Base-by-base conservation (phyloP, 2,113 vertebrate species). In the Phylloscopus trochiloides region DNA sequence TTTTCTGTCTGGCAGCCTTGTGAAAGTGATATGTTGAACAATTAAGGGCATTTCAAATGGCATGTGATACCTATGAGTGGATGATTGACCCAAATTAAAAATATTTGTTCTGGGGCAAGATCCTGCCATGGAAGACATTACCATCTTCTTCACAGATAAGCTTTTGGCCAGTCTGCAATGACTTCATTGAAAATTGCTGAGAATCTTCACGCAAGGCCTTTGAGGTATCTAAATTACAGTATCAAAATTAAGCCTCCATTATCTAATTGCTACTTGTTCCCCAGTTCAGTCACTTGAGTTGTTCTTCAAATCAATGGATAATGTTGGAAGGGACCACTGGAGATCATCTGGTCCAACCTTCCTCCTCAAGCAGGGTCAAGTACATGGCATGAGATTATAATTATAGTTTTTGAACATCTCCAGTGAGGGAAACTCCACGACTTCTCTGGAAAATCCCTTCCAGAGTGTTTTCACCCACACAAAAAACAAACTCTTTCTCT, bases 111-210 rank as follows among this genome's bases (percentile, higher is more conserved):
- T 38, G 20, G 8, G 22, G 4, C 3, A 75, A 83, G 36, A 83
- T 57, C 2, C 0, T 51, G 61, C 42, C n/a, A 8, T 66, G 42
- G 51, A 61, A 86, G 47, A 70, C 48, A 66, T 25, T 1, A 18
- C 4, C 7, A 38, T 47, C 26, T 36, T 76, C 17, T 50, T 8
- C 1, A 1, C 20, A 83, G n/a, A 47, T 71, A 36, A 0, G 0
- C 2, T 47, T 91, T 43, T 50, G 18, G 5, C 10, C 20, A 52
- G 20, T 61, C 26, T 92, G 12, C 9, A 86, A 18, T 52, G 18
- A 63, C 28, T 65, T 70, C 4, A 79, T 5, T 2, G 51, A 65
- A 74, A 54, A 12, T 1, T 24, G 3, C 6, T 57, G 4, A 67
- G 84, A 92, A 52, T 43, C 6, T 21, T 61, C 32, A 70, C 20